Evolutionary conservation across 2,113 vertebrate genomes (phyloP).

Genomic region (Gallinago paraguaiae): DNA sequence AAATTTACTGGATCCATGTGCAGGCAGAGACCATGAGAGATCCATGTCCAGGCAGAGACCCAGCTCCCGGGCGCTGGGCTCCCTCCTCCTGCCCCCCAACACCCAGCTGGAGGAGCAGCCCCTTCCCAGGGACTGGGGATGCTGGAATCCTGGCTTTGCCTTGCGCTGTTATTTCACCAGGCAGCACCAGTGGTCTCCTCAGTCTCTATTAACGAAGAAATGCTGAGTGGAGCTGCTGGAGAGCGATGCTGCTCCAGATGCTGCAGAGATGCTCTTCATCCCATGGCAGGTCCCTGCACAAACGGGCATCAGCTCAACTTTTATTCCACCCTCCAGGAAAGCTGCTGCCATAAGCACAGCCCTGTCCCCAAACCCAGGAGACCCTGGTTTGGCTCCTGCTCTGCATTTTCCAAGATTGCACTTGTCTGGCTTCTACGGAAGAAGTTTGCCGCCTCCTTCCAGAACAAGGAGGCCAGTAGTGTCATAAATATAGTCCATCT

Average conservation of each 20-base stretch:
- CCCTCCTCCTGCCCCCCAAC: fast-evolving
- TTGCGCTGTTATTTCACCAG: not conserved
- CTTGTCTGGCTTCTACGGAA: not conserved
- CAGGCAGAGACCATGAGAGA: too few species aligned
- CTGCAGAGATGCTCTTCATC: not conserved
- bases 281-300: fast-evolving
- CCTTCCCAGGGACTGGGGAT: not conserved
- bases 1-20: not conserved
- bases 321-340: not conserved
- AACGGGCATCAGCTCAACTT: not conserved
- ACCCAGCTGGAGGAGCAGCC: not conserved
- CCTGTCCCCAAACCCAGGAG: not conserved
- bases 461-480: not conserved
- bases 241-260: not conserved
- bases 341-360: not conserved
- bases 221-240: not conserved
- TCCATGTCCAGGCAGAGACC: fast-evolving
- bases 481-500: not conserved
- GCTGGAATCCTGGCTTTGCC: not conserved
- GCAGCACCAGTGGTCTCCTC: not conserved
- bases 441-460: not conserved
- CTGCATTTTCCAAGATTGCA: not conserved
- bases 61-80: not conserved
- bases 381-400: not conserved
- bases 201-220: not conserved